A percentile compares a stretch with the other conserved stretches of the same genome.
Conservation (phyloP, 2,888 invertebrate species). For the Aspidapion aeneum region DNA sequence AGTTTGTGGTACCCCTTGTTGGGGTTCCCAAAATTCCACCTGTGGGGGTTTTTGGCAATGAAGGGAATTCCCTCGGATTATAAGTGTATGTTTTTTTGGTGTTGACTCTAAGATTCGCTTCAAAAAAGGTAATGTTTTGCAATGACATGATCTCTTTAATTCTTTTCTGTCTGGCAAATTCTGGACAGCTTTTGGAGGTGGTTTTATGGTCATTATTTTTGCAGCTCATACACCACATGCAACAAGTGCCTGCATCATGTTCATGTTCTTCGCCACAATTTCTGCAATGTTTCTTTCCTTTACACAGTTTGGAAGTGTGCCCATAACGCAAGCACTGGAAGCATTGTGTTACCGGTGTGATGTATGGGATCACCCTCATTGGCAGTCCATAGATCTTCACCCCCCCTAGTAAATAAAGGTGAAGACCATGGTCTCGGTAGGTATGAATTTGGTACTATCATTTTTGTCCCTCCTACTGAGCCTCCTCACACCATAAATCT, state of each 20-base stretch:
- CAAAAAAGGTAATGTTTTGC: background rate
- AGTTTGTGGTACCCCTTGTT: background rate
- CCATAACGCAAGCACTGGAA: background rate
- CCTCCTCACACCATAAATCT: background rate
- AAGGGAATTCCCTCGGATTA: background rate
- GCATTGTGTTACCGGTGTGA: constrained; percentile 1
- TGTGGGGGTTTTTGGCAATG: background rate
- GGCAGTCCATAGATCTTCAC: background rate
- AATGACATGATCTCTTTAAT: background rate
- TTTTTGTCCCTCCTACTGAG: background rate
- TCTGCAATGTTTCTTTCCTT: background rate
- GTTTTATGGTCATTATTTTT: background rate
- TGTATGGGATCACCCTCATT: background rate
- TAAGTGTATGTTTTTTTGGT: background rate
- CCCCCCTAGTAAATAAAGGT: background rate
- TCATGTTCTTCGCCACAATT: constrained; percentile 3
- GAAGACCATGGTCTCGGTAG: background rate
- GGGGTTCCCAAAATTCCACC: background rate
- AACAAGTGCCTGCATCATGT: background rate
- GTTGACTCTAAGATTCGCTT: background rate
- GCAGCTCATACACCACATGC: too few relatives aligned
- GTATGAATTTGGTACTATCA: background rate
- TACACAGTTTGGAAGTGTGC: background rate
- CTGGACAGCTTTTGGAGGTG: background rate
- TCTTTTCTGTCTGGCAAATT: background rate